A percentile compares a stretch with the other conserved stretches of the same genome.
Conservation (phyloP, 2,888 invertebrate species). For the Catonia carolina region DNA sequence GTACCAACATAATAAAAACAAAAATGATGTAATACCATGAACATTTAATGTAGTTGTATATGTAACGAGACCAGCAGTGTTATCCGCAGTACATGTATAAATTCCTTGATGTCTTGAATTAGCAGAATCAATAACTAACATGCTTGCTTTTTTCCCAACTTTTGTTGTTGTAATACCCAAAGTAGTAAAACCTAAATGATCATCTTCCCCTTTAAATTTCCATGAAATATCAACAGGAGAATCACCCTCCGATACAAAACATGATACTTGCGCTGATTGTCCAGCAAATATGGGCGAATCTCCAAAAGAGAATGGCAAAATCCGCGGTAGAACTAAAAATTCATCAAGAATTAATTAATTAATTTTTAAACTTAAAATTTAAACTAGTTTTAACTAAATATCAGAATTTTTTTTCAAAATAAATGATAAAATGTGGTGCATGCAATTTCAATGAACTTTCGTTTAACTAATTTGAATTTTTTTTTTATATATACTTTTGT, state of each 20-base stretch:
- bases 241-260: slow-evolving; percentile 40
- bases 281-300: slow-evolving; percentile 34
- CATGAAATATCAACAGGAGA: slow-evolving; percentile 39
- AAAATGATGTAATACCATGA: slow-evolving; percentile 44
- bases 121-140: slow-evolving; percentile 50
- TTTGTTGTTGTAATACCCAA: slow-evolving; percentile 45
- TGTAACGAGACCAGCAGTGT: slow-evolving; percentile 49
- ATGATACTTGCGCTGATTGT: slow-evolving; percentile 38
- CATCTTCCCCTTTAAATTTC: slow-evolving; percentile 30
- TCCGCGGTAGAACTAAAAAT: slow-evolving; percentile 67
- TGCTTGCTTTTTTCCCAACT: slow-evolving; percentile 44
- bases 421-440: too few relatives aligned
- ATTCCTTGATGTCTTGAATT: slow-evolving; percentile 52
- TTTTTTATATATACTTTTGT: too few relatives aligned
- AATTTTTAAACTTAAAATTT: neutral
- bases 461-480: too few relatives aligned
- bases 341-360: too few relatives aligned
- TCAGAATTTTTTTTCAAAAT: too few relatives aligned
- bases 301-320: slow-evolving; percentile 46
- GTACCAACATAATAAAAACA: too few relatives aligned
- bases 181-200: slow-evolving; percentile 33
- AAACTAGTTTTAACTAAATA: too few relatives aligned
- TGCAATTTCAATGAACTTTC: too few relatives aligned
- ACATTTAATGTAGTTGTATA: slow-evolving; percentile 50
- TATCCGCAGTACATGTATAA: slow-evolving; percentile 52